These are phyloP conservation scores for Oryzias dopingdopingensis DNA, from an alignment of 2,797 vertebrate species.

Conservation along the genomic window DNA sequence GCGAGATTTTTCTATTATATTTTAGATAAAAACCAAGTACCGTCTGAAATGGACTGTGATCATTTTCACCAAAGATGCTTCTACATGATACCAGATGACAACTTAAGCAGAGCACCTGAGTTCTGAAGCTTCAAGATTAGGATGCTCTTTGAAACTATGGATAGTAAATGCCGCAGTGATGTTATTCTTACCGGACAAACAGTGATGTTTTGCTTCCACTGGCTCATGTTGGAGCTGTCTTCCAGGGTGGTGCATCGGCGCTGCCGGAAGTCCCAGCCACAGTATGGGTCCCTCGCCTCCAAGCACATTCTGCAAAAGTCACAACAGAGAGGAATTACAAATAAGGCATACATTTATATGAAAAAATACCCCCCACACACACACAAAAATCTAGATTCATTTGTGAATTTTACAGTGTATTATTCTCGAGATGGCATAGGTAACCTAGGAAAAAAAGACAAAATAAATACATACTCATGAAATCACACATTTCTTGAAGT, in stretches of 20 bases:
- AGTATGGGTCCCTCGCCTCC: slow-evolving; percentile 94
- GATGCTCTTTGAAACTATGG: neutral
- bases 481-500: no score
- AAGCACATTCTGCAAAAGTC: slow-evolving; percentile 83
- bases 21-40: no score
- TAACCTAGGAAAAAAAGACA: no score
- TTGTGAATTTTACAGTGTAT: no score
- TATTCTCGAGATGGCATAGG: no score
- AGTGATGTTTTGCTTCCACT: slow-evolving; percentile 97
- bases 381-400: no score
- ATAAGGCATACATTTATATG: neutral
- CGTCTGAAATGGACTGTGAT: no score
- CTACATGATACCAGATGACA: no score
- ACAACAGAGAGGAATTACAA: neutral
- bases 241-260: slow-evolving; percentile 91
- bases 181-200: slow-evolving; percentile 86
- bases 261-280: slow-evolving; percentile 95
- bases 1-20: no score
- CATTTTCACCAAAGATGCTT: no score
- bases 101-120: neutral
- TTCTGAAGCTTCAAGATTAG: neutral
- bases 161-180: neutral
- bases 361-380: no score
- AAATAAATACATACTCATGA: no score
- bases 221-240: slow-evolving; percentile 98